Percentiles rank a stretch among this genome's conserved stretches.
Conservation (phyloP, 2,797 vertebrate genomes). For the Jordanella pulchra region DNA sequence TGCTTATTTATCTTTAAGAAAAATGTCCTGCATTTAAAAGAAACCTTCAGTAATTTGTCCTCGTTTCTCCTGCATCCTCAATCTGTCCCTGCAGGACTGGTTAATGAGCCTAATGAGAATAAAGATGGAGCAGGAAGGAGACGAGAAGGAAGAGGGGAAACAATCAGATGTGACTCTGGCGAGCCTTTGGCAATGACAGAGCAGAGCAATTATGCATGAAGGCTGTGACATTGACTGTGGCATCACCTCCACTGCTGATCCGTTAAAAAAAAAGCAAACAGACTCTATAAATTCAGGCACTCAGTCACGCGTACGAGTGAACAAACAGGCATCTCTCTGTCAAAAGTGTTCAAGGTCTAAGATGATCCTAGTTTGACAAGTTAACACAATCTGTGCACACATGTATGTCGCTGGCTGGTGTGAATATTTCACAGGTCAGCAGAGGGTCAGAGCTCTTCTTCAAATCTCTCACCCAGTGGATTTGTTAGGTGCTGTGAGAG, state of each 20-base stretch:
- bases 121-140: slow-evolving; percentile 44
- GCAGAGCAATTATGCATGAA: slow-evolving; percentile 78
- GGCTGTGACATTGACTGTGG: slow-evolving; percentile 76
- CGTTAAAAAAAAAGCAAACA: slow-evolving; percentile 73
- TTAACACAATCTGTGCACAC: slow-evolving; percentile 30
- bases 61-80: slow-evolving; percentile 33
- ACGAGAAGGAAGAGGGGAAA: slow-evolving; percentile 29
- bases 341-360: slow-evolving; percentile 56
- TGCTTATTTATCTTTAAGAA: neutral
- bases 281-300: slow-evolving; percentile 63
- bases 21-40: neutral
- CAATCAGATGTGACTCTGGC: slow-evolving; percentile 65
- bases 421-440: slow-evolving; percentile 37
- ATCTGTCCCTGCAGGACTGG: slow-evolving; percentile 58
- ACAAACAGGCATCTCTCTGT: slow-evolving; percentile 13
- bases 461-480: slow-evolving; percentile 33
- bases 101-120: slow-evolving; percentile 72
- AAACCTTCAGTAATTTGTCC: slow-evolving; percentile 8
- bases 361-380: slow-evolving; percentile 53
- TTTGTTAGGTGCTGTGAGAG: slow-evolving; percentile 19
- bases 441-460: slow-evolving; percentile 45
- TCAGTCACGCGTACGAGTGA: slow-evolving; percentile 20
- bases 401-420: slow-evolving; percentile 10
- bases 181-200: slow-evolving; percentile 76
- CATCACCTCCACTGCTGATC: slow-evolving; percentile 74